Conservation (phyloP, 2,888 invertebrate species). For the Drosophila trichaetosa region DNA sequence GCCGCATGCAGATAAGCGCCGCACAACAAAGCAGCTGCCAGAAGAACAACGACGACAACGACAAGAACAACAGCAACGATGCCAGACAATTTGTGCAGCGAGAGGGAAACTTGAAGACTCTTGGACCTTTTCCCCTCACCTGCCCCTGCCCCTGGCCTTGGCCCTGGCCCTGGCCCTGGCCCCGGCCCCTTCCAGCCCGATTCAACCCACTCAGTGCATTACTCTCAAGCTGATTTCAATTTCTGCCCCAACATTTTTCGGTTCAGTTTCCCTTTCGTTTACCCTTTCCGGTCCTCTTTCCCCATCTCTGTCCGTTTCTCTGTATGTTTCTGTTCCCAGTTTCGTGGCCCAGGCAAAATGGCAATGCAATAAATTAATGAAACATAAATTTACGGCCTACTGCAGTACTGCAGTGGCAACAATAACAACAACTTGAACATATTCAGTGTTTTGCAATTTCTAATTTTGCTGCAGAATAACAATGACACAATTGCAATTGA, state of each 20-base stretch:
- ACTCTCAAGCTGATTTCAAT: constrained; percentile 16
- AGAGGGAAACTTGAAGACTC: constrained; percentile 31
- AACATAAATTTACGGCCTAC: constrained; percentile 77
- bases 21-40: constrained; percentile 59
- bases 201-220: neutral
- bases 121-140: neutral
- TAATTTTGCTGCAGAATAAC: constrained; percentile 29
- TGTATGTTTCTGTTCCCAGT: constrained; percentile 16
- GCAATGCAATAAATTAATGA: constrained; percentile 75
- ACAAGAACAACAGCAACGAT: constrained; percentile 22
- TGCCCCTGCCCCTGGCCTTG: neutral
- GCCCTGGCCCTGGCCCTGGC: neutral
- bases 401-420: constrained; percentile 64
- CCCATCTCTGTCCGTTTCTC: neutral
- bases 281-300: neutral
- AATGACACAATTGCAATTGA: constrained; percentile 26
- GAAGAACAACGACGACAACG: constrained; percentile 28
- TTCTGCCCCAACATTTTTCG: constrained; percentile 30
- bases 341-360: constrained; percentile 26
- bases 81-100: constrained; percentile 66
- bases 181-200: neutral
- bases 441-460: constrained; percentile 20
- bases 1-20: constrained; percentile 75
- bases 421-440: constrained; percentile 23
- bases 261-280: constrained; percentile 14